Evolutionary conservation across 2,113 vertebrate species (phyloP), one percentile per base, ranked within the genome.

Genomic region (Siniperca chuatsi): DNA sequence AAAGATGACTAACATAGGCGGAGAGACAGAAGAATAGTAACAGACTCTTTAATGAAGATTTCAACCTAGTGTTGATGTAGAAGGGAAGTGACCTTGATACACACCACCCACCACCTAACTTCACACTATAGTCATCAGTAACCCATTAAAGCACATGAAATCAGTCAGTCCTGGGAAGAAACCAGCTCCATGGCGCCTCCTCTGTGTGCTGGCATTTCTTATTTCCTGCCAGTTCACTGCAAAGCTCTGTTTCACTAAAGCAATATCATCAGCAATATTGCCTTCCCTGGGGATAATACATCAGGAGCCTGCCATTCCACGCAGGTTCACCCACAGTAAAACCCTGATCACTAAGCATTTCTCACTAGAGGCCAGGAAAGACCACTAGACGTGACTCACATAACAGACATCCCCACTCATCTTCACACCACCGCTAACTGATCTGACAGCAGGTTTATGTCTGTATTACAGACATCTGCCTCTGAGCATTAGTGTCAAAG

Each of bases 401-500:
- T 89, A 64, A 42, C 40, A 81, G 87, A 60, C 25, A 72, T 13
- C 75, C 13, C 68, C 44, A 15, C n/a, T 29, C 29, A 29, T 29
- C 29, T 2, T 29, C 29, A 29, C 48, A 46, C 37, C 46, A 23
- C 16, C 20, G 46, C 52, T 70, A 21, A n/a, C 79, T 87, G 67
- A 85, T 89, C 67, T 87, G 75, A 77, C 21, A 40, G 75, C 85
- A 91, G 83, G 78, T 86, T 87, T 75, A 75, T 70, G 75, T 78
- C 81, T 87, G 71, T 71, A 73, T 85, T 77, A 70, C 76, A 78
- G 81, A 84, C 85, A 89, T 79, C 81, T 88, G 85, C 46, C 90
- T 77, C n/a, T n/a, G 81, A 74, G 81, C 46, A 80, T 90, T 70
- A 84, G 62, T 67, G 71, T 90, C 88, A 74, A 9, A 75, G 58